Conservation (phyloP, 2,113 vertebrate genomes). For the Ptychochromis oligacanthus region DNA sequence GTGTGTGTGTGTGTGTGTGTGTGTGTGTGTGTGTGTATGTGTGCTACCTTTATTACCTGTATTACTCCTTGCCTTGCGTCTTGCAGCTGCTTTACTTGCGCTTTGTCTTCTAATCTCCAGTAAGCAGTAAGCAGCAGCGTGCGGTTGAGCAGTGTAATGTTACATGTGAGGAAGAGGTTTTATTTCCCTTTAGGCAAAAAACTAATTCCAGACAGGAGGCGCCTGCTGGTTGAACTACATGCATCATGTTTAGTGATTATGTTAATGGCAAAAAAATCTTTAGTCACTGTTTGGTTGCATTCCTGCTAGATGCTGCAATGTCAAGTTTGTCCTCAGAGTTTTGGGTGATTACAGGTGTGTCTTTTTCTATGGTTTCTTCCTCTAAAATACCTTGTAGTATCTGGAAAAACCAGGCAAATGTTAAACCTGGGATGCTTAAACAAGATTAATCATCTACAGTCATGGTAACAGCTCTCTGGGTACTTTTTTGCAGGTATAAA, state of each 20-base stretch:
- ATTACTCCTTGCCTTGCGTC: not conserved
- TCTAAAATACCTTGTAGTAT: not conserved
- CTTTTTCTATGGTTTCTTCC: not conserved
- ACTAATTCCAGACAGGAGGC: not conserved
- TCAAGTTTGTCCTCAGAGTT: not conserved
- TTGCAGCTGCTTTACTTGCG: constrained; percentile 39
- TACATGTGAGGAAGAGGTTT: constrained; percentile 24
- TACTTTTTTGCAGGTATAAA: not conserved
- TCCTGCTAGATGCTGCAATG: not conserved
- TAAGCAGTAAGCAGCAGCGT: constrained; percentile 15
- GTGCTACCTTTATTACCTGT: constrained; percentile 5
- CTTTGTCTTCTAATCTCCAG: constrained; percentile 37
- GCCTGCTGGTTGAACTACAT: not conserved
- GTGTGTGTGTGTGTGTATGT: not conserved
- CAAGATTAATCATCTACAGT: constrained; percentile 2
- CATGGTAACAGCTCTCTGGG: not conserved
- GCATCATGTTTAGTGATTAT: not conserved
- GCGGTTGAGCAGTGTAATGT: constrained; percentile 13
- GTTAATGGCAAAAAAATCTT: not conserved
- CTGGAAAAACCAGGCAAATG: not conserved
- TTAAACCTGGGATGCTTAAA: not conserved
- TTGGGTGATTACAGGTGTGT: not conserved
- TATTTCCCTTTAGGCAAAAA: constrained; percentile 14
- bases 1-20: not conserved
- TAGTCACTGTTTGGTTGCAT: not conserved